These are phyloP conservation scores for Numida meleagris DNA, from an alignment of 2,113 vertebrate genomes.

Conservation along the genomic window DNA sequence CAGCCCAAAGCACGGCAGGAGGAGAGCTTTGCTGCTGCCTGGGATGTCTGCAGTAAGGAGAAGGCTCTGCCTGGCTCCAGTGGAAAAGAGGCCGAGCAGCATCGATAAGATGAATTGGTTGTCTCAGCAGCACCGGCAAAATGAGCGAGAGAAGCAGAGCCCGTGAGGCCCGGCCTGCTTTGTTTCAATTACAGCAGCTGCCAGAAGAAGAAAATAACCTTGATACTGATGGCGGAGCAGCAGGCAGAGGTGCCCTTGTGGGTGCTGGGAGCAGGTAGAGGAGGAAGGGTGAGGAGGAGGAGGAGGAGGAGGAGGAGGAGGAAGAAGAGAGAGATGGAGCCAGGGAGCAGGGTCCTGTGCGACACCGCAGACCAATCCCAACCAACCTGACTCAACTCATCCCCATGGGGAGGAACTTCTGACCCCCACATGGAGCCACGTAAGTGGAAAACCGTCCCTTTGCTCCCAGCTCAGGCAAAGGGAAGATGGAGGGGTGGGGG, in stretches of 20 bases:
- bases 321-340: neutral
- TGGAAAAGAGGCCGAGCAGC: constrained; percentile 73
- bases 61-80: constrained; percentile 25
- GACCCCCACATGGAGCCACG: neutral
- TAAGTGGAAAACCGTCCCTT: neutral
- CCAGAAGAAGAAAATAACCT: constrained; percentile 76
- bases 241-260: constrained; percentile 70
- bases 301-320: neutral
- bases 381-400: too few relatives aligned
- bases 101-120: constrained; percentile 75
- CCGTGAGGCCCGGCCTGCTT: constrained; percentile 75
- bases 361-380: neutral
- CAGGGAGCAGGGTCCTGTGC: neutral
- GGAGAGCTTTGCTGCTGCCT: neutral
- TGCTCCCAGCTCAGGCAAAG: neutral
- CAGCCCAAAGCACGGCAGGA: neutral
- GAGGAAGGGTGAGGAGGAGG: constrained; percentile 16
- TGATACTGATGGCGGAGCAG: constrained; percentile 75
- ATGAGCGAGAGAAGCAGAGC: constrained; percentile 68
- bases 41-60: neutral
- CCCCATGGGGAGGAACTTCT: neutral
- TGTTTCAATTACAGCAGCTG: constrained; percentile 80
- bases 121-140: constrained; percentile 72
- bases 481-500: fast-evolving
- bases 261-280: constrained; percentile 53